Percentiles rank a stretch among this genome's conserved stretches.
These are phyloP conservation scores for Neomorphus geoffroyi DNA, from an alignment of 2,797 vertebrate genomes.

Conservation along the genomic window DNA sequence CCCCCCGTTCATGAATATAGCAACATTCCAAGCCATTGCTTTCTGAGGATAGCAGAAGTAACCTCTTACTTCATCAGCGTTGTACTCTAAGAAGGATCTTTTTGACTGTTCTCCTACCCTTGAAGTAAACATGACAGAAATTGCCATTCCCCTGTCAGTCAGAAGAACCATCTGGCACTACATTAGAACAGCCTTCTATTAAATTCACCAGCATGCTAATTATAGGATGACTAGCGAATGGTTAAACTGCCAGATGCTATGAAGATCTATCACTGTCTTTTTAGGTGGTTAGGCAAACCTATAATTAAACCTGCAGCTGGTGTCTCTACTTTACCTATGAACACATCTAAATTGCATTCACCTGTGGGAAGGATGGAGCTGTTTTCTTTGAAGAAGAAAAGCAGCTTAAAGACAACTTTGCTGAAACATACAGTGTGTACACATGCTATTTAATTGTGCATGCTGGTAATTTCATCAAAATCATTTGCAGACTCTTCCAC, in stretches of 20 bases:
- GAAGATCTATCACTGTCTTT: constrained; percentile 73
- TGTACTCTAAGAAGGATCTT: neutral
- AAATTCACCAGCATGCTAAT: constrained; percentile 73
- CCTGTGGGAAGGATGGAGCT: constrained; percentile 36
- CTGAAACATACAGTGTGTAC: neutral
- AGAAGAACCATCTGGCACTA: constrained; percentile 70
- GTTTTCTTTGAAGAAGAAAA: constrained; percentile 51
- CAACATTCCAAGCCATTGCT: neutral
- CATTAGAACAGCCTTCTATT: constrained; percentile 67
- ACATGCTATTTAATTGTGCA: neutral
- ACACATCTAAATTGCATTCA: constrained; percentile 36
- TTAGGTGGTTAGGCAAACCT: constrained; percentile 66
- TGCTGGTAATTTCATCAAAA: constrained; percentile 6
- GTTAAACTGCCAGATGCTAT: constrained; percentile 66
- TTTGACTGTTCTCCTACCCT: neutral
- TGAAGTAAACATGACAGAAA: constrained; percentile 59
- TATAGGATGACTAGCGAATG: constrained; percentile 52
- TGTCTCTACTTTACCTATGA: constrained; percentile 24
- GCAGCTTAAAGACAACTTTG: constrained; percentile 9
- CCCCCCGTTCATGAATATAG: neutral
- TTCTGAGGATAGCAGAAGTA: neutral
- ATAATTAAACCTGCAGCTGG: constrained; percentile 74
- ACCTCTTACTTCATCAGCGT: neutral
- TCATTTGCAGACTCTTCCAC: neutral
- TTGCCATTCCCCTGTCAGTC: constrained; percentile 63